Evolutionary conservation across 1,140 invertebrate genomes (phyloP).

Genomic region (Rhizoglyphus robini): DNA sequence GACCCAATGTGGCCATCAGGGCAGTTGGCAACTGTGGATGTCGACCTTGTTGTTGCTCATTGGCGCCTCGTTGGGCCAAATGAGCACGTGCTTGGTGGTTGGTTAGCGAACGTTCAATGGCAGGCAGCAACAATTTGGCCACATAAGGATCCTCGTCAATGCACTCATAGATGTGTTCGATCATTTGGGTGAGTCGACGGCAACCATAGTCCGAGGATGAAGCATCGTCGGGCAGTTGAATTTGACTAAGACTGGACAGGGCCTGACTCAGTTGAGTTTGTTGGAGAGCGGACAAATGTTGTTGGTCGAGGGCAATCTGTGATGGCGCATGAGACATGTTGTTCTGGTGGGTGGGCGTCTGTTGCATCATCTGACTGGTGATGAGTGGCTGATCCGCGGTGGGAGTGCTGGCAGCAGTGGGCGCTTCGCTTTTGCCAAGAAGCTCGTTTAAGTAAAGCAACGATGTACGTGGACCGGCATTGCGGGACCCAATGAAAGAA

Average conservation of each 20-base stretch:
- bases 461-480: background rate
- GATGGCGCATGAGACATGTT: background rate
- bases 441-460: constrained; percentile 9
- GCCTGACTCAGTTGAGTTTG: background rate
- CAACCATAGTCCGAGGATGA: constrained; percentile 16
- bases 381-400: constrained; percentile 10
- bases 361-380: background rate
- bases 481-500: background rate
- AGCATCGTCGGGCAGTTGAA: background rate
- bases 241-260: background rate
- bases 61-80: constrained; percentile 1
- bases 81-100: constrained; percentile 5
- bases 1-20: background rate
- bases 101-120: constrained; percentile 11
- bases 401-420: background rate
- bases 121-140: constrained; percentile 19
- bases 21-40: background rate
- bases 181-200: constrained; percentile 6
- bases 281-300: background rate
- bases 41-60: background rate
- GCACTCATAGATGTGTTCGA: constrained; percentile 23
- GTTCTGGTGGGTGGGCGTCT: background rate
- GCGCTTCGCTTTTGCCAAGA: background rate
- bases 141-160: constrained; percentile 23
- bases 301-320: background rate